Conservation (phyloP, 2,797 vertebrate genomes). For the Emys orbicularis region DNA sequence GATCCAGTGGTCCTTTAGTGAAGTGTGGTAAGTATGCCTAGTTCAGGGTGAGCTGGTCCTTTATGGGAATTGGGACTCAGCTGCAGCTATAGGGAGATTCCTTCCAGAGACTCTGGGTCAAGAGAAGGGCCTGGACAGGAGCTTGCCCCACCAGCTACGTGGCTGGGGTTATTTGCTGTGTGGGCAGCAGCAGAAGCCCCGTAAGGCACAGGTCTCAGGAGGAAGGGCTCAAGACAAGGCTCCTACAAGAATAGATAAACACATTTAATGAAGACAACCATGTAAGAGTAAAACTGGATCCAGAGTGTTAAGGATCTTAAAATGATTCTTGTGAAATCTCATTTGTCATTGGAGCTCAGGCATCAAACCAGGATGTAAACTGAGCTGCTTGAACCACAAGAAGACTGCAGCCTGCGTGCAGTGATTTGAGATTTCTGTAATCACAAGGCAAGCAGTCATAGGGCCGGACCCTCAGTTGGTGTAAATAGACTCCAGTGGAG, state of each 20-base stretch:
- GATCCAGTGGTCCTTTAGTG: background rate
- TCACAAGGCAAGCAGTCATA: background rate
- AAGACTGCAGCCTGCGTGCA: background rate
- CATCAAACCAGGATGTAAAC: background rate
- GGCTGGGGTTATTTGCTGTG: background rate
- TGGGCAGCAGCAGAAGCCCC: background rate
- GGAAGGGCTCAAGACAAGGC: too few relatives aligned
- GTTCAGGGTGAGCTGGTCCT: background rate
- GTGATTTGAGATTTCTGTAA: background rate
- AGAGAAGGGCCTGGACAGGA: background rate
- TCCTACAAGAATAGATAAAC: too few relatives aligned
- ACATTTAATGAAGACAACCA: too few relatives aligned
- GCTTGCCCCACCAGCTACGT: background rate
- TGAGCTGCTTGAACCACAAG: background rate
- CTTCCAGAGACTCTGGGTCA: background rate
- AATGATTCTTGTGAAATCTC: background rate
- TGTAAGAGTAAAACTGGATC: background rate
- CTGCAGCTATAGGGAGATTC: background rate
- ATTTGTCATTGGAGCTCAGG: background rate
- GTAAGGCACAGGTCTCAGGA: background rate
- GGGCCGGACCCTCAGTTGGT: background rate
- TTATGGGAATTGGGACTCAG: background rate
- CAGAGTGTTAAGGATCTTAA: background rate
- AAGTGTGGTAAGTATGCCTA: background rate
- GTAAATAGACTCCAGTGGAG: background rate